phyloP scores from a whole-genome alignment of 2,113 vertebrate species.

The Eonycteris spelaea region DNA sequence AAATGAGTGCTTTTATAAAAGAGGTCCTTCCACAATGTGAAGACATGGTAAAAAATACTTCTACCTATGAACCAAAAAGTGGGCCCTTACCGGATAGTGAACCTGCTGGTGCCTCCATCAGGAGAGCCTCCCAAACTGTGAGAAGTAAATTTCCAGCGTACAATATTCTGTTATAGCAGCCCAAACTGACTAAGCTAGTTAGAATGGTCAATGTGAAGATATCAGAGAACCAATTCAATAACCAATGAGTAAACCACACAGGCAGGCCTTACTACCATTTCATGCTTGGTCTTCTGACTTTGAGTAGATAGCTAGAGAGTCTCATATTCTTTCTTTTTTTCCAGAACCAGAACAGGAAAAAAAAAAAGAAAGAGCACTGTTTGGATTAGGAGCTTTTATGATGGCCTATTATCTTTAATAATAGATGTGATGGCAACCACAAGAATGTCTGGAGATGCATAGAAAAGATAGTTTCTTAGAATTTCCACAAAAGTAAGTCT shows the following conservation, averaged over 20 bases:
- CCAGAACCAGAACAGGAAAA: not conserved
- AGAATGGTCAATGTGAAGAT: not conserved
- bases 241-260: not conserved
- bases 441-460: not conserved
- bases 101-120: not conserved
- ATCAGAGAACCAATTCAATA: not conserved
- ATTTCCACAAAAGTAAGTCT: not conserved
- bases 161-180: not conserved
- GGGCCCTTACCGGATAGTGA: not conserved
- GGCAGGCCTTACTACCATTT: not conserved
- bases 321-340: not conserved
- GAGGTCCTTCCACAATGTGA: not conserved
- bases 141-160: not conserved
- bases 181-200: not conserved
- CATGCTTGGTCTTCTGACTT: not conserved
- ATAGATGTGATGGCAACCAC: not conserved
- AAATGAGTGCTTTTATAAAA: not conserved
- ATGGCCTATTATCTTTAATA: not conserved
- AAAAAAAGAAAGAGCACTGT: not conserved
- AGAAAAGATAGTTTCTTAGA: not conserved
- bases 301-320: not conserved
- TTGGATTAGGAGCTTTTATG: not conserved
- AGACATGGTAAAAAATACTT: not conserved
- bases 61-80: not conserved
- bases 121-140: not conserved